Conservation (phyloP, 2,888 invertebrate genomes). For the Trachelus iudaicus region DNA sequence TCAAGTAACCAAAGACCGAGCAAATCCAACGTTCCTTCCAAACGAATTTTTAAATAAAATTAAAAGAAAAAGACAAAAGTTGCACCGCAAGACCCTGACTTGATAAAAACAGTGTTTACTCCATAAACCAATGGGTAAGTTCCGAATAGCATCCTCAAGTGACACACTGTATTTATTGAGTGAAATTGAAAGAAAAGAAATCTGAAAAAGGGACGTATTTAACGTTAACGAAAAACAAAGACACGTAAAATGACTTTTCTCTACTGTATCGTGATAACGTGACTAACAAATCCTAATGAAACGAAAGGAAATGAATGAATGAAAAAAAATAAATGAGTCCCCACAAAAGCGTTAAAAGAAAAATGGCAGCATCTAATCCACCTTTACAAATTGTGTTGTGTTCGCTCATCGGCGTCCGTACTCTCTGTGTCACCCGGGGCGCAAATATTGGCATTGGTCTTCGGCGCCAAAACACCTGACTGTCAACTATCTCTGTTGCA, state of each 20-base stretch:
- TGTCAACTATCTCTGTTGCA: conserved; percentile 21
- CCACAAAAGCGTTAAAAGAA: conserved; percentile 27
- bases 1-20: too few species aligned
- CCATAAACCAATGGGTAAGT: conserved; percentile 3
- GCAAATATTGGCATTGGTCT: conserved; percentile 42
- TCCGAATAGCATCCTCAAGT: not conserved
- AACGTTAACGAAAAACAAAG: conserved; percentile 6
- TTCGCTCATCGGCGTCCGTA: conserved; percentile 48
- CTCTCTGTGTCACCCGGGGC: conserved; percentile 27
- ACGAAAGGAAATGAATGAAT: conserved; percentile 12
- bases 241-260: conserved; percentile 15
- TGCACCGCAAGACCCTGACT: conserved; percentile 6
- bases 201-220: conserved; percentile 6
- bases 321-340: conserved; percentile 12
- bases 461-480: conserved; percentile 19
- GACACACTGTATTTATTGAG: conserved; percentile 20
- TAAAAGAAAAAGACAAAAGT: not conserved
- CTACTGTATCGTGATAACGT: conserved; percentile 18
- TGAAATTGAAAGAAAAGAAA: conserved; percentile 10
- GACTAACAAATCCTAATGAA: conserved; percentile 1
- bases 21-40: not conserved
- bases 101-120: conserved; percentile 22
- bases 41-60: conserved; percentile 18
- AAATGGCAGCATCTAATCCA: conserved; percentile 43
- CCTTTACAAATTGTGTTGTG: conserved; percentile 56